Conservation (phyloP, 2,113 vertebrate genomes). For the Alaudala cheleensis region DNA sequence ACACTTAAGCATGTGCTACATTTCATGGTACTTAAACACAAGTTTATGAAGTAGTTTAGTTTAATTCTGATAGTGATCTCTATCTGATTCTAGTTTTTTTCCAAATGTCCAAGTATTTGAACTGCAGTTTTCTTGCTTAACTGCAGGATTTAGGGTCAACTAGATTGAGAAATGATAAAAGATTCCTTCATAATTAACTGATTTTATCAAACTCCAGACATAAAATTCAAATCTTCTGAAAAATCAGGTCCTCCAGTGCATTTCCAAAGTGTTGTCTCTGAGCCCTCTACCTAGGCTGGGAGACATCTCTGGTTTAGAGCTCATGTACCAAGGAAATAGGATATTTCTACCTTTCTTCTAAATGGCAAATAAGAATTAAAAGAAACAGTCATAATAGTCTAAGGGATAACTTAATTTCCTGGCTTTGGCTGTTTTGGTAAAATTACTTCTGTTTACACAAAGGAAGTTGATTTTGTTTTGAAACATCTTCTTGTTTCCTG, state of each 20-base stretch:
- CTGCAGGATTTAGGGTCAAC: background rate
- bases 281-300: background rate
- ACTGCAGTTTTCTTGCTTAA: background rate
- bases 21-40: background rate
- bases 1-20: background rate
- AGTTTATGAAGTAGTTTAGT: background rate
- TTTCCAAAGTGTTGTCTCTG: background rate
- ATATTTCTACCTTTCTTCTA: background rate
- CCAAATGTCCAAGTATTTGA: background rate
- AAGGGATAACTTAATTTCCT: background rate
- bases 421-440: background rate
- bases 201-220: slow-evolving; percentile 5
- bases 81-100: background rate
- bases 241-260: background rate
- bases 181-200: slow-evolving; percentile 10
- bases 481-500: background rate
- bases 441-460: background rate
- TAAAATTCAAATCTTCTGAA: background rate
- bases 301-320: background rate
- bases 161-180: background rate
- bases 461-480: background rate
- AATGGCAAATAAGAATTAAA: background rate
- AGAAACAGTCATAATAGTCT: background rate
- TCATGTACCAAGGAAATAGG: background rate
- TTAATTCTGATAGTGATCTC: background rate